Conservation (phyloP, 2,888 invertebrate species). For the Amblyteles armatorius region DNA sequence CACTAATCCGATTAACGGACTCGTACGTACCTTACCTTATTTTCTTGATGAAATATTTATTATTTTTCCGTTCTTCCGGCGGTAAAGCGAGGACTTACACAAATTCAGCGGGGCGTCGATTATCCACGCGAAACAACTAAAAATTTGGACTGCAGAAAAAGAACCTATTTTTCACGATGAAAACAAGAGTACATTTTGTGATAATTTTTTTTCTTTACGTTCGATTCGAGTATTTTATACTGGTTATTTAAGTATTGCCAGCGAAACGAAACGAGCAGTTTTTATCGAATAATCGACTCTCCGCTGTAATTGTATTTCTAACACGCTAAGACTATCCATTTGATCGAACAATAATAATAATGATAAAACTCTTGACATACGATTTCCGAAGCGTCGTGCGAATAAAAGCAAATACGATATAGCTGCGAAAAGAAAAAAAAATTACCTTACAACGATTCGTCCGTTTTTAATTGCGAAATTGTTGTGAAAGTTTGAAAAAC, state of each 20-base stretch:
- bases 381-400: slow-evolving; percentile 35
- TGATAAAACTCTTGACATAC: slow-evolving; percentile 35
- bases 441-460: slow-evolving; percentile 23
- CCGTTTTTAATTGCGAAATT: not conserved
- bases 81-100: not conserved
- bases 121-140: not conserved
- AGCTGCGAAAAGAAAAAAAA: slow-evolving; percentile 7
- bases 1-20: not conserved
- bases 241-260: too few relatives aligned
- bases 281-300: not conserved
- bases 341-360: slow-evolving; percentile 19
- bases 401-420: not conserved
- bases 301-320: not conserved
- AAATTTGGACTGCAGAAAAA: not conserved
- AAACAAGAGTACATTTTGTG: not conserved
- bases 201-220: not conserved
- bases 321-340: slow-evolving; percentile 19
- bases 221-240: not conserved
- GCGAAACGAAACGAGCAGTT: not conserved
- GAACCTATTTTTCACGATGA: not conserved
- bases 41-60: not conserved
- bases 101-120: not conserved
- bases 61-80: slow-evolving; percentile 7
- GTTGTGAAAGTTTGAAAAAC: too few relatives aligned
- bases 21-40: not conserved